Base-by-base conservation (phyloP, 2,888 invertebrate genomes). In the Pheosia tremula region DNA sequence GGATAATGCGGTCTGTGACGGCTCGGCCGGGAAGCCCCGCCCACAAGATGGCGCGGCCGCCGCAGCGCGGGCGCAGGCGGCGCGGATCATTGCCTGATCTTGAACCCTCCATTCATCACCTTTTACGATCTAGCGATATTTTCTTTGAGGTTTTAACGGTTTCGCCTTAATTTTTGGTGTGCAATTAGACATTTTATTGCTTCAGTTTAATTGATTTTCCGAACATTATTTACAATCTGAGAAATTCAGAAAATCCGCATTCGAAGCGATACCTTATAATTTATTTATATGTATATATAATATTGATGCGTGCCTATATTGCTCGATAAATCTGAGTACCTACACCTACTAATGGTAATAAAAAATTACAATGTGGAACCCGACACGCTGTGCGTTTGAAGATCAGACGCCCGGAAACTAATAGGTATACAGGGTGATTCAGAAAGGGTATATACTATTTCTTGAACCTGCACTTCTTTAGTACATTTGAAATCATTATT, bases 101-200 rank as follows among this genome's bases (percentile, higher is more conserved):
- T 89, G 89, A 89, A 89, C 87, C 85, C 82, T 88, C 87, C 88
- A 90, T 91, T 90, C 89, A 90, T 90, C 88, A 88, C 87, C 75
- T 79, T 91, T 90, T 89, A 90, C 88, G 89, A 89, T 77, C 78
- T 78, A 75, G 75, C 78, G 61, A 79, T 84, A 81, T 85, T 85
- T 86, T 82, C 83, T 86, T 87, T 87, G 87, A 79, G 86, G 86
- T 86, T 87, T 83, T 89, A 83, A 90, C 83, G 84, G 88, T 87
- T 90, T 88, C 83, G 82, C 86, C 85, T 89, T 86, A 89, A 88
- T 89, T 87, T 86, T 84, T 84, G 79, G 82, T 84, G 78, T 81
- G 82, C 82, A 85, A 85, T 84, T 84, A 85, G 77, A 85, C 71
- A 71, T 82, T 82, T 88, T 85, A 86, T 83, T 75, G 80, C 75